Evolutionary conservation across 1,140 invertebrate genomes (phyloP).

Genomic region (Drosophila lowei): DNA sequence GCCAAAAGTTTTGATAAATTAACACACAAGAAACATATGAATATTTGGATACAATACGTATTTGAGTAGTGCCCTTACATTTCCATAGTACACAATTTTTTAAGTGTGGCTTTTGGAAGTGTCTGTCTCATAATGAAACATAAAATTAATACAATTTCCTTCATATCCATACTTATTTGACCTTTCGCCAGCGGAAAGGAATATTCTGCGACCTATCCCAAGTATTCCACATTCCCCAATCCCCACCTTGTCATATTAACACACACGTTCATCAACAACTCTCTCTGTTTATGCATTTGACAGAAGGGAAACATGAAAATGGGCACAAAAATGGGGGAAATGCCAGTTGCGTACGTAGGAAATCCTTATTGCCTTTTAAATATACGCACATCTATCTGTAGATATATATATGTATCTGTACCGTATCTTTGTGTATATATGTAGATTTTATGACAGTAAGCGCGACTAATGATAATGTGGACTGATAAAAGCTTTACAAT

Average conservation of each 20-base stretch:
- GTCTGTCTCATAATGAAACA: too few relatives aligned
- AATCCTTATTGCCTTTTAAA: conserved; percentile 17
- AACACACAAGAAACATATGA: background rate
- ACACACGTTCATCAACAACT: background rate
- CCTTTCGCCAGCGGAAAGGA: too few relatives aligned
- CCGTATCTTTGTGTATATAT: conserved; percentile 13
- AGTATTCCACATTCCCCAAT: too few relatives aligned
- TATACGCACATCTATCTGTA: background rate
- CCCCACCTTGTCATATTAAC: background rate
- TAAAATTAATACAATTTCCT: too few relatives aligned
- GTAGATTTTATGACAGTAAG: conserved; percentile 43
- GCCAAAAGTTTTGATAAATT: too few relatives aligned
- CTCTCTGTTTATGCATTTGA: background rate
- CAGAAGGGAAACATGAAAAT: conserved; percentile 3
- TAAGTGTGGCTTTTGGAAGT: too few relatives aligned
- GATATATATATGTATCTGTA: conserved; percentile 2
- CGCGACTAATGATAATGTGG: conserved; percentile 60
- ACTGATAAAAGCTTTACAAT: conserved; percentile 75
- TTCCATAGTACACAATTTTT: too few relatives aligned
- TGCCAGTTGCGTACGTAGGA: conserved; percentile 25
- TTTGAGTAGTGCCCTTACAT: too few relatives aligned
- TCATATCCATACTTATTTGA: too few relatives aligned
- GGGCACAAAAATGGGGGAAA: conserved; percentile 22
- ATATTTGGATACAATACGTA: too few relatives aligned
- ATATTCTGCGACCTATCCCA: too few relatives aligned